These are phyloP conservation scores for Ornithorhynchus anatinus DNA, from an alignment of 2,113 vertebrate species.

Conservation along the genomic window DNA sequence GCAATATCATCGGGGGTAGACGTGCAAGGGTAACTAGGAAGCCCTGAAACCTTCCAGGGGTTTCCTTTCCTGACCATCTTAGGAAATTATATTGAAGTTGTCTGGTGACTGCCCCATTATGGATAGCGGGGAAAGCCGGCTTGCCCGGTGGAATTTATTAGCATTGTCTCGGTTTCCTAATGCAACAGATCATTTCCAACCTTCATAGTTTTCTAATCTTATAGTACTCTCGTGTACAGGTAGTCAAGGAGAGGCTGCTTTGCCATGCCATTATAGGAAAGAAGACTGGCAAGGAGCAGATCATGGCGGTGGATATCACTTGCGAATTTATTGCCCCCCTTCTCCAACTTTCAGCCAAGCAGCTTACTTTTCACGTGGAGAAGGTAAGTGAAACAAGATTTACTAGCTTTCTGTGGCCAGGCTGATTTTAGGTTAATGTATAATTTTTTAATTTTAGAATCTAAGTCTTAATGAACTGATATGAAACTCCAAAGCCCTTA, in stretches of 20 bases:
- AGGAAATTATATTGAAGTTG: too few relatives aligned
- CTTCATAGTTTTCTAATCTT: neutral
- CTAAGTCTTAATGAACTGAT: neutral
- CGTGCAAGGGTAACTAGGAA: too few relatives aligned
- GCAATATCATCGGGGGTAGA: too few relatives aligned
- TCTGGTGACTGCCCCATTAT: too few relatives aligned
- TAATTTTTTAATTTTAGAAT: neutral
- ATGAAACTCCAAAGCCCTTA: neutral
- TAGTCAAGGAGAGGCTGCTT: constrained; percentile 76
- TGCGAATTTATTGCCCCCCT: constrained; percentile 81
- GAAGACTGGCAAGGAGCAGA: constrained; percentile 42
- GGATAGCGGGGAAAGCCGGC: too few relatives aligned
- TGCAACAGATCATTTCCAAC: too few relatives aligned
- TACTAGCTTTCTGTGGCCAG: too few relatives aligned
- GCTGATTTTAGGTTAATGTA: neutral
- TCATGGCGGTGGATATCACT: constrained; percentile 75
- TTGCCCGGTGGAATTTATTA: too few relatives aligned
- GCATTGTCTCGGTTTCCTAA: too few relatives aligned
- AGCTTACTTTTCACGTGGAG: constrained; percentile 75
- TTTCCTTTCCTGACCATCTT: too few relatives aligned
- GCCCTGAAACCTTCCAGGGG: too few relatives aligned
- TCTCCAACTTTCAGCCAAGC: constrained; percentile 73
- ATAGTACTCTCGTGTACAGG: constrained; percentile 55
- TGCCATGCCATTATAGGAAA: constrained; percentile 74
- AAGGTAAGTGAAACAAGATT: constrained; percentile 70